Conservation (phyloP, 2,888 invertebrate genomes). For the Synanthedon formicaeformis region DNA sequence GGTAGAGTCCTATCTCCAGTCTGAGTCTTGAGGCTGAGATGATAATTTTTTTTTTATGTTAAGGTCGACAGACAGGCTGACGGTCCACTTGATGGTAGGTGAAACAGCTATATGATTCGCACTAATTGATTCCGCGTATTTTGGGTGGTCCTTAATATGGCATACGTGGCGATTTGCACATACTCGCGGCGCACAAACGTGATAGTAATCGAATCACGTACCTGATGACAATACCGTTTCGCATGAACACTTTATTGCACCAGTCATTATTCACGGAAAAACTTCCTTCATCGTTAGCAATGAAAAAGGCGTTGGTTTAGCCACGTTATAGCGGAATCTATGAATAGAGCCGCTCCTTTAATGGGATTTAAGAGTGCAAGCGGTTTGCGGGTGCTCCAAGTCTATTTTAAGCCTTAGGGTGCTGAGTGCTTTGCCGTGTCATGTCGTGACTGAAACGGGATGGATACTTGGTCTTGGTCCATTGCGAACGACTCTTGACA, state of each 20-base stretch:
- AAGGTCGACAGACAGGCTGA: too few relatives aligned
- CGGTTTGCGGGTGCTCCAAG: conserved; percentile 30
- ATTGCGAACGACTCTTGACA: neutral
- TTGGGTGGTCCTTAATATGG: neutral
- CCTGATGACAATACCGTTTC: conserved; percentile 11
- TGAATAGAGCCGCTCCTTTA: conserved; percentile 37
- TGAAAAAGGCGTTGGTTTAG: conserved; percentile 12
- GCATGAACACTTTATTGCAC: conserved; percentile 13
- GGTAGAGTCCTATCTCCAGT: too few relatives aligned
- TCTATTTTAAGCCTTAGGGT: conserved; percentile 43
- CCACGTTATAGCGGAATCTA: conserved; percentile 16
- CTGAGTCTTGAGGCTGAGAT: too few relatives aligned
- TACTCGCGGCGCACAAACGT: neutral
- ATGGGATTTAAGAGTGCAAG: conserved; percentile 49
- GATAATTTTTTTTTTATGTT: too few relatives aligned
- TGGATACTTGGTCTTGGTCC: neutral
- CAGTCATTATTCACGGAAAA: conserved; percentile 18
- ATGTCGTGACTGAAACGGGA: conserved; percentile 10
- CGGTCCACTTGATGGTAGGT: too few relatives aligned
- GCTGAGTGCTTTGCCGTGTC: conserved; percentile 57
- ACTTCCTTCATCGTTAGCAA: conserved; percentile 12
- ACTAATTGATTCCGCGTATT: too few relatives aligned
- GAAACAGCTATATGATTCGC: too few relatives aligned
- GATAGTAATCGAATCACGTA: conserved; percentile 24
- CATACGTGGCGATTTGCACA: neutral